Conservation (phyloP, 2,113 vertebrate species). For the Vireo altiloquus region DNA sequence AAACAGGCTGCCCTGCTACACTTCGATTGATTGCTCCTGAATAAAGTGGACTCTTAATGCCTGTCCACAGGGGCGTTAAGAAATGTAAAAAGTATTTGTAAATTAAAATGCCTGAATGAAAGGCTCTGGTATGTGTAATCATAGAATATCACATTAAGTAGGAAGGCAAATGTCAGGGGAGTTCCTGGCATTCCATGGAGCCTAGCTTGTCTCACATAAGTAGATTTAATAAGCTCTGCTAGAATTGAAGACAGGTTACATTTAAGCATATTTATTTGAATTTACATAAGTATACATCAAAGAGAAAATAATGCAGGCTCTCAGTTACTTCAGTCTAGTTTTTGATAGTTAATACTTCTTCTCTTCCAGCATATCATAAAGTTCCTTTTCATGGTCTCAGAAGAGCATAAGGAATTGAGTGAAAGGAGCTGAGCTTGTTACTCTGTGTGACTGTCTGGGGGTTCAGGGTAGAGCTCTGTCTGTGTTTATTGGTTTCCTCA, state of each 20-base stretch:
- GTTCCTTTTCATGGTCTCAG: constrained; percentile 11
- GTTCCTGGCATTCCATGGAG: constrained; percentile 7
- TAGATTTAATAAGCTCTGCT: constrained; percentile 44
- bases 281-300: constrained; percentile 54
- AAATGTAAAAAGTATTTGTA: constrained; percentile 50
- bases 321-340: constrained; percentile 21
- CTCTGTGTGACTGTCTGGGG: not conserved
- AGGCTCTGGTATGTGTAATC: constrained; percentile 53
- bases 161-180: constrained; percentile 50
- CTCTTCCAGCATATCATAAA: constrained; percentile 33
- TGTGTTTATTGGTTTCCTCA: not conserved
- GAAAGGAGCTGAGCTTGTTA: constrained; percentile 4
- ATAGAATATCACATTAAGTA: constrained; percentile 28
- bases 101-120: constrained; percentile 50
- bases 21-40: not conserved
- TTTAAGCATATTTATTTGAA: constrained; percentile 44
- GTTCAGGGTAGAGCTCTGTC: not conserved
- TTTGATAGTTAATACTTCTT: constrained; percentile 44
- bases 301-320: not conserved
- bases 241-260: constrained; percentile 40
- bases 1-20: not conserved
- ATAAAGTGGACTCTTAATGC: constrained; percentile 26
- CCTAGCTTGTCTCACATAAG: constrained; percentile 26
- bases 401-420: not conserved
- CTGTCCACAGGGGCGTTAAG: constrained; percentile 29